Evolutionary conservation across 2,888 invertebrate species (phyloP).

Genomic region (Epinotia nisella): DNA sequence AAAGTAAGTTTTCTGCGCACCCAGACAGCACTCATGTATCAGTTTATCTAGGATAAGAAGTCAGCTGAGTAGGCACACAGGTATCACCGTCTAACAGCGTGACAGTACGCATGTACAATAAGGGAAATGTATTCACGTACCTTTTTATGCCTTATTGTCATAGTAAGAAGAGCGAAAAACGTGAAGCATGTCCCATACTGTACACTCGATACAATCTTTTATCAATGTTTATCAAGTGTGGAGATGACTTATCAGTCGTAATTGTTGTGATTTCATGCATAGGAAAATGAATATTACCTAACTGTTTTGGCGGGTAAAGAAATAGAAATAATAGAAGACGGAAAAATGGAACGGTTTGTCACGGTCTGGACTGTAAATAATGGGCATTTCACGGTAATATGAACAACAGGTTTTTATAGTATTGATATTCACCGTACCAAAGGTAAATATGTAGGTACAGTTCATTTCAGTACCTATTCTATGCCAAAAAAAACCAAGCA

Average conservation of each 20-base stretch:
- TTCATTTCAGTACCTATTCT: not conserved
- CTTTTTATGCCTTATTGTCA: too few relatives aligned
- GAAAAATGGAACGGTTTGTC: not conserved
- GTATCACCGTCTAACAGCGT: slow-evolving; percentile 37
- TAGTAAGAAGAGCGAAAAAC: too few relatives aligned
- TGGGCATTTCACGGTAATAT: slow-evolving; percentile 5
- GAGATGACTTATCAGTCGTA: slow-evolving; percentile 48
- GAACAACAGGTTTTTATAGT: slow-evolving; percentile 4
- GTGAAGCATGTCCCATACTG: too few relatives aligned
- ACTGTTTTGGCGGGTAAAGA: slow-evolving; percentile 1
- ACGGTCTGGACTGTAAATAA: slow-evolving; percentile 8
- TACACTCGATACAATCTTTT: slow-evolving; percentile 29
- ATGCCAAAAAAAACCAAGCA: not conserved
- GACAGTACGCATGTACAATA: slow-evolving; percentile 24
- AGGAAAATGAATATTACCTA: not conserved
- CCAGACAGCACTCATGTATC: slow-evolving; percentile 29
- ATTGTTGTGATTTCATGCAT: slow-evolving; percentile 15
- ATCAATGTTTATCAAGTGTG: slow-evolving; percentile 20
- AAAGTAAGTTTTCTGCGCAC: slow-evolving; percentile 5
- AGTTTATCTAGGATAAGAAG: slow-evolving; percentile 35
- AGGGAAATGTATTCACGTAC: too few relatives aligned
- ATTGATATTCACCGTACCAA: not conserved
- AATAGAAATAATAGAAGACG: not conserved
- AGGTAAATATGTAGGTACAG: not conserved
- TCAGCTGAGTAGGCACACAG: slow-evolving; percentile 36